Conservation (phyloP, 2,797 vertebrate species). For the Darevskia nairensis region DNA sequence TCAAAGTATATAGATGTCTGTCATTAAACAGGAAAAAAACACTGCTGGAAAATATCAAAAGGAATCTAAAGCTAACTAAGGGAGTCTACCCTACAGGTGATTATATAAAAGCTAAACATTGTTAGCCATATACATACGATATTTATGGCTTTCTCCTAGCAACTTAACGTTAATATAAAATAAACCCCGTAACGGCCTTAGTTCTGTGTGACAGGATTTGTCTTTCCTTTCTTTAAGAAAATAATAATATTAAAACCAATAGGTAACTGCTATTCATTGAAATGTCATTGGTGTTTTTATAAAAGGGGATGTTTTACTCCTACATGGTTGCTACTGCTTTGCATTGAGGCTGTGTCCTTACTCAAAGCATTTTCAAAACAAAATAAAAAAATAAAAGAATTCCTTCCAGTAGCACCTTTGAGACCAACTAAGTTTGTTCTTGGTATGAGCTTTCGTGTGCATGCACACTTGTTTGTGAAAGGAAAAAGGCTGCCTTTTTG, state of each 20-base stretch:
- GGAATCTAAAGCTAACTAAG: no score
- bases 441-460: no score
- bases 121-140: background rate
- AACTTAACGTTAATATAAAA: conserved; percentile 48
- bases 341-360: background rate
- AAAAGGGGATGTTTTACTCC: conserved; percentile 10
- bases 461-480: conserved; percentile 19
- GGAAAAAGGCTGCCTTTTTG: conserved; percentile 1
- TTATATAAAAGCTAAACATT: no score
- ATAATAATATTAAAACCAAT: conserved; percentile 16
- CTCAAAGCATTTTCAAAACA: background rate
- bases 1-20: no score
- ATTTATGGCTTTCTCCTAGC: background rate
- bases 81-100: no score
- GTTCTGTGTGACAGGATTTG: background rate
- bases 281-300: conserved; percentile 45
- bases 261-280: conserved; percentile 37
- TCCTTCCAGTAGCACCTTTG: no score
- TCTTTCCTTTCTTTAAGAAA: conserved; percentile 16
- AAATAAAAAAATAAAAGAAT: no score
- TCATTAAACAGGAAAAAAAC: no score
- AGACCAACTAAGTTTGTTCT: no score
- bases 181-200: conserved; percentile 24
- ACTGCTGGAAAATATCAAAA: no score
- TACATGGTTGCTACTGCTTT: no score